Percentiles rank a stretch among this genome's conserved stretches.
Evolutionary conservation across 1,140 invertebrate species (phyloP).

Genomic region (Papilio polytes): DNA sequence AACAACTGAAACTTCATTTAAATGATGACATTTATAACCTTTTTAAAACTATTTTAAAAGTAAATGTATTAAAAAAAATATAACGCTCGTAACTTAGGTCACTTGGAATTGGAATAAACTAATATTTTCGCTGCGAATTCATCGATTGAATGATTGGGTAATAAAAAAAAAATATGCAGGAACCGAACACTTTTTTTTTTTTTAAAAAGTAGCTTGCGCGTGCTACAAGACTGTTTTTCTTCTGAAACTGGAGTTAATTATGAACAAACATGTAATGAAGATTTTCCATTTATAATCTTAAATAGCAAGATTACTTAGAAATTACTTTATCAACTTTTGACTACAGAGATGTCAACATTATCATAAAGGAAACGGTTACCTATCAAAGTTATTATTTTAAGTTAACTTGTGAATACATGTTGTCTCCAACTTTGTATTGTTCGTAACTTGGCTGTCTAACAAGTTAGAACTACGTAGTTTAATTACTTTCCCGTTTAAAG

Average conservation of each 20-base stretch:
- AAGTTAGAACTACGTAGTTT: constrained; percentile 15
- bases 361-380: background rate
- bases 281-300: background rate
- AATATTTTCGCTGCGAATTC: too few relatives aligned
- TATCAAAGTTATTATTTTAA: constrained; percentile 17
- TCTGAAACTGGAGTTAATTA: too few relatives aligned
- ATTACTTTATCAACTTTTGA: background rate
- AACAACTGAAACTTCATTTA: background rate
- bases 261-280: too few relatives aligned
- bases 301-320: background rate
- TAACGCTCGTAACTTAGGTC: background rate
- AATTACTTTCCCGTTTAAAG: constrained; percentile 14
- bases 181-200: too few relatives aligned
- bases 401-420: background rate
- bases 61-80: background rate
- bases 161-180: too few relatives aligned
- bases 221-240: too few relatives aligned
- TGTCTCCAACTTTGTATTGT: constrained; percentile 17
- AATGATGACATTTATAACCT: background rate
- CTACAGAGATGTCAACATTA: background rate
- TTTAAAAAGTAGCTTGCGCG: too few relatives aligned
- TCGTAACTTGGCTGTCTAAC: background rate
- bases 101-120: background rate
- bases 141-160: too few relatives aligned
- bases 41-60: background rate